phyloP scores from a whole-genome alignment of 2,888 invertebrate genomes.

The Tachina grossa region DNA sequence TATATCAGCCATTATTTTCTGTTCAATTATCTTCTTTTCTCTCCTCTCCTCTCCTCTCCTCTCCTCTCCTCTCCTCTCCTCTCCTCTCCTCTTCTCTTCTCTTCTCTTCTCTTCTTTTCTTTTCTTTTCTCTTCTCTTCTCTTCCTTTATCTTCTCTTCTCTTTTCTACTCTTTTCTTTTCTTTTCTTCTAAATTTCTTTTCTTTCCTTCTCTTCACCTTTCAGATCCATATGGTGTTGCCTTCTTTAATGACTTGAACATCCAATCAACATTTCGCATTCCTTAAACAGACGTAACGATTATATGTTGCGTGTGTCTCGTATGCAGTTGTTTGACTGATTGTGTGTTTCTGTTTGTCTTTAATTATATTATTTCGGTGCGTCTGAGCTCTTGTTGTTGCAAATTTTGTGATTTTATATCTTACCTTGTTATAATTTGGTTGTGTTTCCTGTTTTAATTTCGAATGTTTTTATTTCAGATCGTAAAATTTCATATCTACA shows the following conservation, averaged over 20 bases:
- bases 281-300: neutral
- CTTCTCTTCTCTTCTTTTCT: neutral
- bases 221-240: too few relatives aligned
- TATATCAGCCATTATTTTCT: too few relatives aligned
- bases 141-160: neutral
- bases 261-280: neutral
- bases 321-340: conserved; percentile 13
- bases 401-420: conserved; percentile 5
- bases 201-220: neutral
- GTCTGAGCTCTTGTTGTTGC: conserved; percentile 26
- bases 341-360: conserved; percentile 55
- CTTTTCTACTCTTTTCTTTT: neutral
- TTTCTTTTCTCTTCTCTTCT: neutral
- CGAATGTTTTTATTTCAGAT: neutral
- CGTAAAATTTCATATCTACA: conserved; percentile 3
- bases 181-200: neutral
- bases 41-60: too few relatives aligned
- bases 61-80: too few relatives aligned
- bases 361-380: conserved; percentile 52
- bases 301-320: neutral
- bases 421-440: conserved; percentile 14
- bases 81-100: too few relatives aligned
- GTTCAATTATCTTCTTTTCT: too few relatives aligned
- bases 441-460: neutral
- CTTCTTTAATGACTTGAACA: neutral